These are phyloP conservation scores for Oreotragus oreotragus DNA, from an alignment of 2,113 vertebrate species.

Conservation along the genomic window DNA sequence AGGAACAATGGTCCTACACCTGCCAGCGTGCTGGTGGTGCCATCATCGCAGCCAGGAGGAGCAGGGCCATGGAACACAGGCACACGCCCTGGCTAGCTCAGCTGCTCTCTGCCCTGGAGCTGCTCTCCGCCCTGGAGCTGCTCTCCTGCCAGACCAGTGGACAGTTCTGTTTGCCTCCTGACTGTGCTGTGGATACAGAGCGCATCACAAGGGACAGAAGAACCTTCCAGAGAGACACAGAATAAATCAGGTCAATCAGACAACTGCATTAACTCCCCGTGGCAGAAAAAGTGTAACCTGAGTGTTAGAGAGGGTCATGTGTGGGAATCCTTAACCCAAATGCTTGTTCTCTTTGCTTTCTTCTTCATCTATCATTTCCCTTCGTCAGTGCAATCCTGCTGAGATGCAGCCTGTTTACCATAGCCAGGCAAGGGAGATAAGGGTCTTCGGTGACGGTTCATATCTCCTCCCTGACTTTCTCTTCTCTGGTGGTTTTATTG, in stretches of 20 bases:
- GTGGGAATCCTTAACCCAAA: background rate
- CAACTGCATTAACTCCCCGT: background rate
- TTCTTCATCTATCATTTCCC: background rate
- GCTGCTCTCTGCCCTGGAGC: background rate
- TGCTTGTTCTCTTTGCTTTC: background rate
- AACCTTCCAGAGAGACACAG: background rate
- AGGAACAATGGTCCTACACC: slow-evolving; percentile 47
- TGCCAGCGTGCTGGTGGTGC: background rate
- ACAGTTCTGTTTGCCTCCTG: background rate
- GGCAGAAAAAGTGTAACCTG: background rate
- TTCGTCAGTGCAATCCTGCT: background rate
- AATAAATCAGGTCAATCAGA: background rate
- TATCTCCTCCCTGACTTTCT: background rate
- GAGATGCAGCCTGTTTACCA: background rate
- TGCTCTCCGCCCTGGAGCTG: background rate
- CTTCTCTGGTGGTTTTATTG: background rate
- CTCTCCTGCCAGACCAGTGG: background rate
- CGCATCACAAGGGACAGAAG: background rate
- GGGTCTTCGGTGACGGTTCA: background rate
- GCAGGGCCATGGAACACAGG: slow-evolving; percentile 3
- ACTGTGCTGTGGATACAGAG: background rate
- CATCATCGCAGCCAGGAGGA: slow-evolving; percentile 43
- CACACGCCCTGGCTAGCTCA: slow-evolving; percentile 18
- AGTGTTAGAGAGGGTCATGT: background rate
- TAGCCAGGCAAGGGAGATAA: background rate